These are phyloP conservation scores for Leuciscus idus DNA, from an alignment of 2,113 vertebrate species.

Conservation along the genomic window DNA sequence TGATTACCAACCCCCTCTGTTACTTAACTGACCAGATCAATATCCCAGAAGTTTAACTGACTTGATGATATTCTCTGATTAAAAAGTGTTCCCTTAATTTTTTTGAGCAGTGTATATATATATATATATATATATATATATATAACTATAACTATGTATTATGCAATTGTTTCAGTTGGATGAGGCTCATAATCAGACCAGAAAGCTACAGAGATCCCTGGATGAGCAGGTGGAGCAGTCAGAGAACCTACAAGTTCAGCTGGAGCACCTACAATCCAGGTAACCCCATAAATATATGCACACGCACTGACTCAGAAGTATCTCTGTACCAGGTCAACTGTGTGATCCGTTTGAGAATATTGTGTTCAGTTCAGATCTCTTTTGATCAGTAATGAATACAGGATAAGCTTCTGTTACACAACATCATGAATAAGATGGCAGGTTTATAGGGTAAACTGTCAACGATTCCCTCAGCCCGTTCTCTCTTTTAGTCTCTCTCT, in stretches of 20 bases:
- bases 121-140: not conserved
- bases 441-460: conserved; percentile 35
- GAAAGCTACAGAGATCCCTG: conserved; percentile 88
- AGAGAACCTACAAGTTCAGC: conserved; percentile 88
- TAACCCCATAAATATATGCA: conserved; percentile 59
- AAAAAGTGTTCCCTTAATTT: too few relatives aligned
- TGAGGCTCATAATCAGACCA: conserved; percentile 87
- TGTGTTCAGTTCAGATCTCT: conserved; percentile 8
- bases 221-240: conserved; percentile 90
- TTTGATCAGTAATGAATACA: conserved; percentile 28
- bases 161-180: conserved; percentile 71
- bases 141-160: not conserved
- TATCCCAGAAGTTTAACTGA: too few relatives aligned
- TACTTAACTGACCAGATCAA: too few relatives aligned
- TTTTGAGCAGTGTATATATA: too few relatives aligned
- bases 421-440: conserved; percentile 31
- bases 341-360: not conserved
- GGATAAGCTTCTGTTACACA: conserved; percentile 13
- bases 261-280: conserved; percentile 91
- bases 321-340: not conserved
- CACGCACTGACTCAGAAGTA: conserved; percentile 2
- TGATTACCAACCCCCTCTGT: too few relatives aligned
- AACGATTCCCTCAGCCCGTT: conserved; percentile 33
- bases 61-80: too few relatives aligned
- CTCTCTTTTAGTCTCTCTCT: conserved; percentile 32